phyloP scores from a whole-genome alignment of 2,888 invertebrate species.

The Hypena proboscidalis region DNA sequence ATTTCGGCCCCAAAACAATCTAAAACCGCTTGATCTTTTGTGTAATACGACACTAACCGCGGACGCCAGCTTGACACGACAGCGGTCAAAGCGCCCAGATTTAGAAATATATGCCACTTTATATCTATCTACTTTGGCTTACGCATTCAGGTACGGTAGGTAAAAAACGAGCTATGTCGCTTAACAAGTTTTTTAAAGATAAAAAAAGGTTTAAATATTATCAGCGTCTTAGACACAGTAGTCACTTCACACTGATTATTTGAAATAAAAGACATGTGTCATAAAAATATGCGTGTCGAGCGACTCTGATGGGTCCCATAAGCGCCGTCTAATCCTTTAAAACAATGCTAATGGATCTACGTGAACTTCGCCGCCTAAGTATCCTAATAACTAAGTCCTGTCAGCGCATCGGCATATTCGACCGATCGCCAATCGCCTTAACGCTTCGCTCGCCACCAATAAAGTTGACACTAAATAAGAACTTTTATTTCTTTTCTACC shows the following conservation, averaged over 20 bases:
- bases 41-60: conserved; percentile 75
- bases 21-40: conserved; percentile 71
- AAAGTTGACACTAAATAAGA: conserved; percentile 82
- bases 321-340: conserved; percentile 81
- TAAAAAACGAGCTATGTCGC: conserved; percentile 12
- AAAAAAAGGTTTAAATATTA: conserved; percentile 52
- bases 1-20: conserved; percentile 75
- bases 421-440: conserved; percentile 75
- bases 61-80: conserved; percentile 57
- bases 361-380: conserved; percentile 72
- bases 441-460: conserved; percentile 81
- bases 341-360: conserved; percentile 85
- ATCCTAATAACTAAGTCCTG: no score
- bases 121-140: conserved; percentile 25
- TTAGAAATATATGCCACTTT: conserved; percentile 54
- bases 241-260: conserved; percentile 76
- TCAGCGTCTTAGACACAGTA: conserved; percentile 69
- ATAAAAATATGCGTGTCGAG: conserved; percentile 78
- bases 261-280: conserved; percentile 74
- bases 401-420: conserved; percentile 73
- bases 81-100: conserved; percentile 61
- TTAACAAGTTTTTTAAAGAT: conserved; percentile 35
- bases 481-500: conserved; percentile 73
- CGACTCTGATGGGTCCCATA: conserved; percentile 65
- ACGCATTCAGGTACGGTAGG: conserved; percentile 7